Evolutionary conservation across 1,140 invertebrate species (phyloP), one percentile per base, ranked within the genome.

Genomic region (Listronotus bonariensis): DNA sequence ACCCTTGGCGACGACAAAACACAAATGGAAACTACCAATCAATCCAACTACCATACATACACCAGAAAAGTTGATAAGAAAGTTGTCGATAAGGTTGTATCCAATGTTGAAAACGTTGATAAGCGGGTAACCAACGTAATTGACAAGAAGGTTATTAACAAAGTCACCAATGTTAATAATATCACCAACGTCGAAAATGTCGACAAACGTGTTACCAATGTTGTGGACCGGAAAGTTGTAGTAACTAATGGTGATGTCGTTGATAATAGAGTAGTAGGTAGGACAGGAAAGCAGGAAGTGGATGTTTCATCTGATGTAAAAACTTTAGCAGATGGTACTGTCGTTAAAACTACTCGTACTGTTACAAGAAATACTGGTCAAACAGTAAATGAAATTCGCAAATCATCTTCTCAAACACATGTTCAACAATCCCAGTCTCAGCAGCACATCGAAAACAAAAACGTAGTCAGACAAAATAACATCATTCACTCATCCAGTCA

Each of bases 11-110:
- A 81, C 70, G 86, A 88, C 56, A 80, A 67, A 1, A 70, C 79
- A 1, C 69, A 74, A 9, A 80, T 84, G 72, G 80, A 81, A 66
- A 85, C 84, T 15, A 86, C 84, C 6, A 85, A 85, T 72, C 85
- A 86, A 69, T 79, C 80, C 52, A 85, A 86, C 67, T 87, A 83
- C 65, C 85, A 86, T 9, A 87, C 85, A 0, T 85, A 84, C 62
- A 82, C 80, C 0, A 82, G 80, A 69, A 78, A 77, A 56, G 73
- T 76, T 18, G 79, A 80, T 61, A 76, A 77, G 10, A 67, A 78
- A 40, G 42, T 43, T 41, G 45, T 54, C 11, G 59, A 54, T 55
- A 70, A 56, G 12, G 52, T 61, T n/a, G 53, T 63, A 11, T 51
- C 18, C 26, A 57, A 45, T 14, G 55, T 46, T 43, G 55, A 45